phyloP scores from a whole-genome alignment of 2,113 vertebrate species.

The Scartelaos histophorus region DNA sequence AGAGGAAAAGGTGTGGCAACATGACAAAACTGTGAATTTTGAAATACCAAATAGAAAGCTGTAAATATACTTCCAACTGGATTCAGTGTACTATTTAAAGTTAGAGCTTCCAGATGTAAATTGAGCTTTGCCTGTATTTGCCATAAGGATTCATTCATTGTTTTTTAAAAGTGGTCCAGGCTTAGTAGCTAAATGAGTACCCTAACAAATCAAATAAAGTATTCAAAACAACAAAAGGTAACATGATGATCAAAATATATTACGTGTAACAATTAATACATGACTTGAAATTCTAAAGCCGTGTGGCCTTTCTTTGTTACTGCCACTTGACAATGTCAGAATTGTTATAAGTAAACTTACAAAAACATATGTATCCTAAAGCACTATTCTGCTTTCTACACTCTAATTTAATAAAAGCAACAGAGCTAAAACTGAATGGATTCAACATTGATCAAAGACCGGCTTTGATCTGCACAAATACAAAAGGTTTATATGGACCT shows the following conservation, averaged over 20 bases:
- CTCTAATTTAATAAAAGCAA: neutral
- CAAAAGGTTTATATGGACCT: constrained; percentile 7
- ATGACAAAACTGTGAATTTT: neutral
- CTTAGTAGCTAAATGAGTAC: too few relatives aligned
- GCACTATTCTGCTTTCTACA: neutral
- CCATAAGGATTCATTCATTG: too few relatives aligned
- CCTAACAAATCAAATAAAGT: too few relatives aligned
- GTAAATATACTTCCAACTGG: neutral
- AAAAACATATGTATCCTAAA: neutral
- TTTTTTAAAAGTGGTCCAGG: too few relatives aligned
- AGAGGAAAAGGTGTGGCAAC: neutral
- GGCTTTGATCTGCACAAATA: constrained; percentile 2
- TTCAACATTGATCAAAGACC: constrained; percentile 8
- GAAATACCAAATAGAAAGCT: neutral
- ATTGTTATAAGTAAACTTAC: neutral
- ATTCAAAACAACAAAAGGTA: too few relatives aligned
- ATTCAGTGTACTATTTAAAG: too few relatives aligned
- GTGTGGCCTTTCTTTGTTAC: neutral
- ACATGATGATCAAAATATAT: too few relatives aligned
- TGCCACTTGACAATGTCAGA: neutral
- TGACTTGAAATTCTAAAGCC: neutral
- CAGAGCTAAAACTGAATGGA: neutral
- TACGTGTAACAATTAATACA: too few relatives aligned
- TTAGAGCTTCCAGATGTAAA: too few relatives aligned
- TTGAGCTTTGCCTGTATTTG: too few relatives aligned